Percentiles rank a stretch among this genome's conserved stretches.
phyloP scores from a whole-genome alignment of 2,113 vertebrate species.

The Eulemur rufifrons region DNA sequence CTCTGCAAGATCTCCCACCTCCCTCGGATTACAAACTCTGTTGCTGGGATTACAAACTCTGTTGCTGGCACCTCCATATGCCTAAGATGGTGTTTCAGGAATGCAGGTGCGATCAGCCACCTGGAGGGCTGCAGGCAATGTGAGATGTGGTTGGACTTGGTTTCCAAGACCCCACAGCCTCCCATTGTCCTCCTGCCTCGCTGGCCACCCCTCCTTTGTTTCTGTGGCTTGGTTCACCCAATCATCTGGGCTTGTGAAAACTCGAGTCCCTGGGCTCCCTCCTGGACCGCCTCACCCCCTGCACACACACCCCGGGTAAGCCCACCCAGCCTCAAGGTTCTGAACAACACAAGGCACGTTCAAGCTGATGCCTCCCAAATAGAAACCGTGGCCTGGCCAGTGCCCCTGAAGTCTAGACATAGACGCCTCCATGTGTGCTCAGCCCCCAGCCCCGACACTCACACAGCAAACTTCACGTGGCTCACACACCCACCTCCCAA shows the following conservation, averaged over 20 bases:
- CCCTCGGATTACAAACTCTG: neutral
- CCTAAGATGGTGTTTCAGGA: no score
- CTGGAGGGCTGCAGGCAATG: no score
- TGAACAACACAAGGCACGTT: neutral
- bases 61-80: accelerated
- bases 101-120: no score
- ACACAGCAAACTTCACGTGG: accelerated
- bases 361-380: neutral
- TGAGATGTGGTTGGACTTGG: no score
- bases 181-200: neutral
- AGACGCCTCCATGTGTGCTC: neutral
- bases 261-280: neutral
- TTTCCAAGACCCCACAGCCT: neutral
- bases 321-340: neutral
- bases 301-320: accelerated
- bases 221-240: neutral
- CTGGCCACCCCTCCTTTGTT: neutral
- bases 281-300: neutral
- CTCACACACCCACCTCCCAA: accelerated
- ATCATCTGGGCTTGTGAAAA: neutral
- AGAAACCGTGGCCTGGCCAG: no score
- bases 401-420: neutral
- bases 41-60: neutral
- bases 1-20: neutral
- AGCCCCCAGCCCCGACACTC: accelerated